Base-by-base conservation (phyloP, 2,797 vertebrate genomes). In the Mus caroli region DNA sequence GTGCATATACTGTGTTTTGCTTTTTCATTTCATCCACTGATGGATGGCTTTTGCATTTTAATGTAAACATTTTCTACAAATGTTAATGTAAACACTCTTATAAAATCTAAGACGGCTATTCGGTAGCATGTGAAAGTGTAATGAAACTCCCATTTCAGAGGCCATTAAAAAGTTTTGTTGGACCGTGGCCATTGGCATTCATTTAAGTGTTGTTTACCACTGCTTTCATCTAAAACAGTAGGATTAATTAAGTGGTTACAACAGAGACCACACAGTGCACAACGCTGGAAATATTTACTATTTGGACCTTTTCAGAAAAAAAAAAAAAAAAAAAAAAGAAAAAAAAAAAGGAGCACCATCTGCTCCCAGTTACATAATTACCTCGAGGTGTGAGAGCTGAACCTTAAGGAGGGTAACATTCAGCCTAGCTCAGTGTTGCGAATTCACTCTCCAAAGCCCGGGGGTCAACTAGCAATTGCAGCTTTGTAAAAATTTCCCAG, bases 251-350 rank as follows among this genome's bases (percentile, higher is more conserved):
- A 87, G 85, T 56, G 46, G 40, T 69, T 92, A 71, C 46, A 52
- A 56, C 31, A 58, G 73, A 96, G 83, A 92, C 50, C 4, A 0
- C 14, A 52, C 77, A 83, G 43, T 43, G 75, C 22, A 56, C 77
- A 92, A 95, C 89, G 56, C 87, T 88, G 86, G 69, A 86, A 91
- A 84, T 94, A 92, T 86, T 93, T 89, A 37, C 91, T 78, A 15
- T 83, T 67, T 89, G 71, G 43, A 19, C 58, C 50, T 93, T 92
- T 46, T 28, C 4, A 37, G 69, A 19, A 15, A 52, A 77, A 58
- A 84, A 56, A 85, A 82, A 46, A 28, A 46, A 6, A 46, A 46
- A 46, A 46, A 46, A 9, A 46, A 46, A 46, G 76, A 52, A n/a
- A 60, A 60, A 60, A 56, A 80, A 56, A 84, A 77, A 46, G 43